A percentile compares a stretch with the other conserved stretches of the same genome.
Evolutionary conservation across 2,113 vertebrate species (phyloP).

Genomic region (Nerophis lumbriciformis): DNA sequence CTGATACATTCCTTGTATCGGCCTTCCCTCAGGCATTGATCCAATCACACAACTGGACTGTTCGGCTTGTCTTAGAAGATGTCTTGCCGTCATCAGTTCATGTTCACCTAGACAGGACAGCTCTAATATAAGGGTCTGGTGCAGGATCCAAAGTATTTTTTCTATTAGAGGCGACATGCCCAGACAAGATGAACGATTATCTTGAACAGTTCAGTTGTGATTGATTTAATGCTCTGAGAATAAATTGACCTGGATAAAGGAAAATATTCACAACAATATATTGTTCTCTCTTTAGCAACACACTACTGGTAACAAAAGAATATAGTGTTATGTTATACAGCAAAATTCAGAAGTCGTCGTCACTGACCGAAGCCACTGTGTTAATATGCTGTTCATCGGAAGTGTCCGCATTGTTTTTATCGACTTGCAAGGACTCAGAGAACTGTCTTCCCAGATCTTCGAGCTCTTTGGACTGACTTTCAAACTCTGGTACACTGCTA

Average conservation of each 20-base stretch:
- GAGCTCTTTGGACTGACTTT: conserved; percentile 39
- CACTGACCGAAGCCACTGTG: conserved; percentile 35
- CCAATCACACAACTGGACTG: too few species aligned
- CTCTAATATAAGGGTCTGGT: too few species aligned
- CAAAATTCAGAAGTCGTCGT: conserved; percentile 64
- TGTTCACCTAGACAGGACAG: too few species aligned
- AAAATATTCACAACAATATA: conserved; percentile 3
- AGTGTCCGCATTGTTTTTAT: conserved; percentile 21
- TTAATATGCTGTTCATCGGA: conserved; percentile 21
- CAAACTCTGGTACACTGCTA: conserved; percentile 6
- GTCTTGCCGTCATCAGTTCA: too few species aligned
- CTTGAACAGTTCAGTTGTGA: too few species aligned
- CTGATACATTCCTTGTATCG: too few species aligned
- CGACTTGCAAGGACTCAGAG: conserved; percentile 55
- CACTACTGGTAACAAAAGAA: conserved; percentile 4
- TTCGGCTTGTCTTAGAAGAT: too few species aligned
- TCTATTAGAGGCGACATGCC: too few species aligned
- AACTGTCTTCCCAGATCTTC: conserved; percentile 61
- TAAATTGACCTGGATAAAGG: not conserved
- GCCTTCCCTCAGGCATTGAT: too few species aligned
- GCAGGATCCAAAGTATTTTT: too few species aligned
- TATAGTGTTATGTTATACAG: not conserved
- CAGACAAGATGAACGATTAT: too few species aligned
- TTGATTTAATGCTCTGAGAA: too few species aligned
- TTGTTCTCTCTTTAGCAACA: conserved; percentile 13